Evolutionary conservation across 2,888 invertebrate genomes (phyloP), one percentile per base, ranked within the genome.

Genomic region (Lamellibrachia satsuma): DNA sequence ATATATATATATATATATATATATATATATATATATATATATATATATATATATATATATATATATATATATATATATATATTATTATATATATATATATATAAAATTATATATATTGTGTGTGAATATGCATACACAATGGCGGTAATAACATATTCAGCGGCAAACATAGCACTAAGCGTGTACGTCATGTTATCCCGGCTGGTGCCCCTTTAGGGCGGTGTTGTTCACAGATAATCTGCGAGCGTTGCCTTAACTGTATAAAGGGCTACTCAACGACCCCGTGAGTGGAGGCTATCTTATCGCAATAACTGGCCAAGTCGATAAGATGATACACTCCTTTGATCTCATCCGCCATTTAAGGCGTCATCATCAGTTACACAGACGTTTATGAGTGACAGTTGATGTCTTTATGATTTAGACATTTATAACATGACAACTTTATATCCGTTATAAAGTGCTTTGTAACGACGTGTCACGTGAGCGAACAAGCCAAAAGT

Each of bases 21-120:
- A 75, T 3, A 75, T 75, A 75, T 75, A 22, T 15, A 9, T 55
- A 55, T 9, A 55, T 9, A 55, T 7, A 55, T 55, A 55, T 55
- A 9, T 22, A 75, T 75, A n/a, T 75, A n/a, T 22, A 75, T 75
- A 52, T n/a, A 91, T 91, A 91, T 91, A 3, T 91, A 91, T 91
- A n/a, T 11, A 91, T 52, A n/a, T 91, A n/a, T 90, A 90, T 90
- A 90, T 90, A 90, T 90, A 8, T 90, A 90, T 90, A 90, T 90
- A 90, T 90, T 22, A 4, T 22, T 60, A 7, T 9, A 60, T 60
- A 60, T 9, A 60, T 60, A 7, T 9, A 60, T 60, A 60, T 9
- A 60, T 60, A 7, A 3, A 90, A 15, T 15, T 11, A 60, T 60
- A 9, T 75, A 22, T 3, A 15, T 75, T 75, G 15, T 22, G 75